phyloP scores from a whole-genome alignment of 2,888 invertebrate species.

The Trichogramma dendrolimi region DNA sequence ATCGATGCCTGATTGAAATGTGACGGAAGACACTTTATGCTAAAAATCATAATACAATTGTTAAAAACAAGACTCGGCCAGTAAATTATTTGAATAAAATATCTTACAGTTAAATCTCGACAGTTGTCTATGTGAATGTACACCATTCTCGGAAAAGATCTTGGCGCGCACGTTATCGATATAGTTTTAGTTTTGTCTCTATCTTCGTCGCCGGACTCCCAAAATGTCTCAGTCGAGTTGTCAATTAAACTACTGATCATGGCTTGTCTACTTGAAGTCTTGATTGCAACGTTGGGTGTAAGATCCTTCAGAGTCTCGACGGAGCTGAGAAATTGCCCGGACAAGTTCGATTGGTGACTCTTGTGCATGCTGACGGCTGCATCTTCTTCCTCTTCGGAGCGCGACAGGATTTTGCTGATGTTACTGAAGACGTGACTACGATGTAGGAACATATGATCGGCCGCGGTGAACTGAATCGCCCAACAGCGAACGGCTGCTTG shows the following conservation, averaged over 20 bases:
- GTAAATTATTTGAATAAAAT: slow-evolving; percentile 3
- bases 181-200: slow-evolving; percentile 86
- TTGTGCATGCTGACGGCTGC: slow-evolving; percentile 59
- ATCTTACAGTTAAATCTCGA: slow-evolving; percentile 76
- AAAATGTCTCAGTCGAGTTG: slow-evolving; percentile 95
- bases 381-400: slow-evolving; percentile 79
- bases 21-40: slow-evolving; percentile 84
- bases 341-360: slow-evolving; percentile 55
- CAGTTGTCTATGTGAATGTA: slow-evolving; percentile 93
- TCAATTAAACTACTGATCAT: slow-evolving; percentile 92
- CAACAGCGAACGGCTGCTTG: slow-evolving; percentile 92
- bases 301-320: slow-evolving; percentile 71
- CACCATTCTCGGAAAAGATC: slow-evolving; percentile 67
- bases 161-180: slow-evolving; percentile 63
- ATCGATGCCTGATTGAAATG: slow-evolving; percentile 80
- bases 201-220: slow-evolving; percentile 98
- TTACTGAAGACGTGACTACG: slow-evolving; percentile 90
- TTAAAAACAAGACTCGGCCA: slow-evolving; percentile 10
- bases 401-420: slow-evolving; percentile 90
- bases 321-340: slow-evolving; percentile 52
- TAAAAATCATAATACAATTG: slow-evolving; percentile 51
- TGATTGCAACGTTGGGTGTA: slow-evolving; percentile 72
- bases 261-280: slow-evolving; percentile 88
- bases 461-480: slow-evolving; percentile 82
- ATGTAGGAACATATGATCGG: slow-evolving; percentile 89